Evolutionary conservation across 2,113 vertebrate species (phyloP).

Genomic region (Bubo blakistoni): DNA sequence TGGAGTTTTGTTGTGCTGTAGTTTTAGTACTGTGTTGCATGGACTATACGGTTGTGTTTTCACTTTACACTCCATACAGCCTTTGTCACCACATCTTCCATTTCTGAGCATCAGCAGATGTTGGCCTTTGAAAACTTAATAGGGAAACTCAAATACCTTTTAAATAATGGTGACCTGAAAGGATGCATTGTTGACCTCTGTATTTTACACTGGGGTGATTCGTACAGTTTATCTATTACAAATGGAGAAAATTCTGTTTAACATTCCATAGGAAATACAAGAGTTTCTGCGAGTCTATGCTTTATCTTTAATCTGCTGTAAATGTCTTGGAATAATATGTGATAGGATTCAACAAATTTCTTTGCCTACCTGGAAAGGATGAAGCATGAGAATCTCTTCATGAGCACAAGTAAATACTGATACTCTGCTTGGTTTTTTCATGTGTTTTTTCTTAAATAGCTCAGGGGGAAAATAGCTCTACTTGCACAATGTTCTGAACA

Average conservation of each 20-base stretch:
- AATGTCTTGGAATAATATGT: not conserved
- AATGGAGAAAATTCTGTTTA: not conserved
- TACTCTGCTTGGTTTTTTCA: not conserved
- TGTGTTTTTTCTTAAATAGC: not conserved
- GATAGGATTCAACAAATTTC: slow-evolving; percentile 6
- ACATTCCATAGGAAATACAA: not conserved
- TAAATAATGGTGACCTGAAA: slow-evolving; percentile 68
- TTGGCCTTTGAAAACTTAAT: slow-evolving; percentile 78
- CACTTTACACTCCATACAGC: slow-evolving; percentile 71
- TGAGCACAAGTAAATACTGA: not conserved
- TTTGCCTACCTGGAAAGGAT: not conserved
- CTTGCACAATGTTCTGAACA: not conserved
- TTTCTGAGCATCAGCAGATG: slow-evolving; percentile 84
- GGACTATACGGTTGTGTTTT: slow-evolving; percentile 66
- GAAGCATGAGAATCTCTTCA: not conserved
- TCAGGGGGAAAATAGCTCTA: not conserved
- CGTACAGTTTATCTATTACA: slow-evolving; percentile 9
- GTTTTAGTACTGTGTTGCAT: slow-evolving; percentile 73
- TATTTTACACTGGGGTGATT: slow-evolving; percentile 12
- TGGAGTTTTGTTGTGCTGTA: slow-evolving; percentile 45
- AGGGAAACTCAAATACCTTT: slow-evolving; percentile 65
- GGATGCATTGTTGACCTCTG: slow-evolving; percentile 71
- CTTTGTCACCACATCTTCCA: slow-evolving; percentile 70
- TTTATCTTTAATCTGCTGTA: not conserved
- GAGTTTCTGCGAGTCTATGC: not conserved